Evolutionary conservation across 2,113 vertebrate species (phyloP).

Genomic region (Dascyllus trimaculatus): DNA sequence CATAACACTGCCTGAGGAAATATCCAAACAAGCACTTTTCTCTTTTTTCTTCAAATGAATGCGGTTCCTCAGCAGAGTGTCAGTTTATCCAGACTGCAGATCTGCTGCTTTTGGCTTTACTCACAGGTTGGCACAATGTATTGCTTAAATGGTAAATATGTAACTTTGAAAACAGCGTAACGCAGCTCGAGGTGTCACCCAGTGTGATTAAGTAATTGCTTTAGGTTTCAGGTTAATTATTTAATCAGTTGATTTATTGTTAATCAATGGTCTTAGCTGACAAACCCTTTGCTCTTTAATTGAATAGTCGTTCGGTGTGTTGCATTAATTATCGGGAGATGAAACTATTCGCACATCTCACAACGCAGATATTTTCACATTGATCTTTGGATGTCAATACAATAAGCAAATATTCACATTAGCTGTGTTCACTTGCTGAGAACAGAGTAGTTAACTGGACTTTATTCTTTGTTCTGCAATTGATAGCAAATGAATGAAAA

Average conservation of each 20-base stretch:
- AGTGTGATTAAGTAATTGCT: constrained; percentile 55
- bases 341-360: constrained; percentile 19
- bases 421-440: neutral
- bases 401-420: constrained; percentile 4
- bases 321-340: constrained; percentile 33
- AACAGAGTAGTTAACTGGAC: neutral
- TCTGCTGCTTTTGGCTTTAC: constrained; percentile 23
- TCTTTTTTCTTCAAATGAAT: constrained; percentile 35
- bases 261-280: constrained; percentile 52
- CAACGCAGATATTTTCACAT: constrained; percentile 8
- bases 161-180: constrained; percentile 43
- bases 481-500: neutral
- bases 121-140: neutral
- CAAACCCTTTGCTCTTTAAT: constrained; percentile 48
- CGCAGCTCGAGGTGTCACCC: constrained; percentile 26
- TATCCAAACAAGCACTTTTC: constrained; percentile 64
- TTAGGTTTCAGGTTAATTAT: constrained; percentile 54
- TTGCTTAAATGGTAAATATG: constrained; percentile 36
- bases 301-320: constrained; percentile 32
- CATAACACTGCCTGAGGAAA: constrained; percentile 72
- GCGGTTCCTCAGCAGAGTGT: constrained; percentile 22
- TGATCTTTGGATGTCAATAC: constrained; percentile 1
- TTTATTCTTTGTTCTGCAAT: neutral
- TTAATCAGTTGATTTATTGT: constrained; percentile 57
- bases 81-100: constrained; percentile 29